These are phyloP conservation scores for Gallinago media DNA, from an alignment of 2,113 vertebrate genomes.

Conservation along the genomic window DNA sequence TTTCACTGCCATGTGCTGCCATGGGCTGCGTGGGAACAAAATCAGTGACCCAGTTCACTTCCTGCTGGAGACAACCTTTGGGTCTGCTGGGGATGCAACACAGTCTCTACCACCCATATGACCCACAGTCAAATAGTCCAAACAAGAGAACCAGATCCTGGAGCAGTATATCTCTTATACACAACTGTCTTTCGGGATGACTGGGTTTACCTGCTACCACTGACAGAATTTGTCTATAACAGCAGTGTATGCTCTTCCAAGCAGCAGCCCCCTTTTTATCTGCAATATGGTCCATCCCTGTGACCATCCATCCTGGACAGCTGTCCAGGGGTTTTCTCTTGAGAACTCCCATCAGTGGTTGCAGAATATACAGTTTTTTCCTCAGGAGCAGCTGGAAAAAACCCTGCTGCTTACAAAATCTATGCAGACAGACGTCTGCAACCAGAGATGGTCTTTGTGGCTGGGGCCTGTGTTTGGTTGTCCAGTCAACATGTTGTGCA, in stretches of 20 bases:
- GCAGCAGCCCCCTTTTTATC: neutral
- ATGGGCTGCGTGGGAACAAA: neutral
- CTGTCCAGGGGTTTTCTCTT: neutral
- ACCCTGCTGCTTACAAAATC: neutral
- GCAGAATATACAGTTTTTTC: neutral
- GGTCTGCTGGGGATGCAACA: neutral
- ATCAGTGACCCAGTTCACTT: neutral
- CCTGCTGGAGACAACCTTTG: neutral
- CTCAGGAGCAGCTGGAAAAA: neutral
- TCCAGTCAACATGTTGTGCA: neutral
- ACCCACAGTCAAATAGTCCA: neutral
- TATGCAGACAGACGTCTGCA: neutral
- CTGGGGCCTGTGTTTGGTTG: neutral
- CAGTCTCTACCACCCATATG: neutral
- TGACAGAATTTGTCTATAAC: neutral
- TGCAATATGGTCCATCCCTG: neutral
- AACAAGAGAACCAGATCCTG: neutral
- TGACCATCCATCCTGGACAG: rapidly evolving
- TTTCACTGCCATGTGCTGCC: neutral
- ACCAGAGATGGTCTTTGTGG: neutral
- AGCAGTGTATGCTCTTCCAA: neutral
- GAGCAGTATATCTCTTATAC: neutral
- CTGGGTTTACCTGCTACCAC: neutral
- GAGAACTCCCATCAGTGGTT: neutral
- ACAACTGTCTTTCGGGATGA: neutral